Percentiles rank a stretch among this genome's conserved stretches.
Conservation (phyloP, 1,140 invertebrate species). For the Calosoma granatense region DNA sequence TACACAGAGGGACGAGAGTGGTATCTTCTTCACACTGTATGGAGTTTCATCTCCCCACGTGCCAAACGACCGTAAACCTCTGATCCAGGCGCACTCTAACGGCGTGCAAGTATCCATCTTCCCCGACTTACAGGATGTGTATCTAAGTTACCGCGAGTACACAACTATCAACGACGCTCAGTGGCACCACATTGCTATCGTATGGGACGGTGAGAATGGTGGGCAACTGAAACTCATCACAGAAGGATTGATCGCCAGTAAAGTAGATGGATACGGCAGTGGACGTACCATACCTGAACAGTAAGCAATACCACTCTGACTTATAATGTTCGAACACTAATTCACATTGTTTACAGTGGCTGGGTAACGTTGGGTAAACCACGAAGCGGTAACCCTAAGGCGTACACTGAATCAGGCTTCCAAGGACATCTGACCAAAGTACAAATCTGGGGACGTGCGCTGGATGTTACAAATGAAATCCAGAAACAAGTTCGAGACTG, state of each 20-base stretch:
- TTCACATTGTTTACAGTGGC: slow-evolving; percentile 48
- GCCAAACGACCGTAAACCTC: slow-evolving; percentile 61
- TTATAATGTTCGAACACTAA: slow-evolving; percentile 10
- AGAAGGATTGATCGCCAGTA: slow-evolving; percentile 86
- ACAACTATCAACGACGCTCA: slow-evolving; percentile 91
- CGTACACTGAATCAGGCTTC: slow-evolving; percentile 80
- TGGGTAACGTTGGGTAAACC: slow-evolving; percentile 90
- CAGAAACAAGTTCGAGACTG: slow-evolving; percentile 88
- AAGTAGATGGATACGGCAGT: slow-evolving; percentile 73
- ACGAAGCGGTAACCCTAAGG: slow-evolving; percentile 57
- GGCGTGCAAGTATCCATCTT: slow-evolving; percentile 84
- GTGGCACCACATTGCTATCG: slow-evolving; percentile 92
- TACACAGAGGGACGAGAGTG: slow-evolving; percentile 75
- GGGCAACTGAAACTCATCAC: slow-evolving; percentile 80
- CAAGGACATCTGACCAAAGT: slow-evolving; percentile 90
- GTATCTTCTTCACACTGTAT: slow-evolving; percentile 90
- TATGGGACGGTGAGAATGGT: slow-evolving; percentile 81
- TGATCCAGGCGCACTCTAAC: slow-evolving; percentile 82
- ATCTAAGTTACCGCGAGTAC: slow-evolving; percentile 79
- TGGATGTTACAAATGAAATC: slow-evolving; percentile 87
- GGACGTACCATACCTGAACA: slow-evolving; percentile 67
- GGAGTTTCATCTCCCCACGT: slow-evolving; percentile 72
- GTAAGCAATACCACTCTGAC: slow-evolving; percentile 43
- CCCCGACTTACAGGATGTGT: slow-evolving; percentile 79
- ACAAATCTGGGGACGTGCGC: slow-evolving; percentile 83